Evolutionary conservation across 2,888 invertebrate genomes (phyloP).

Genomic region (Heliconius ismenius): DNA sequence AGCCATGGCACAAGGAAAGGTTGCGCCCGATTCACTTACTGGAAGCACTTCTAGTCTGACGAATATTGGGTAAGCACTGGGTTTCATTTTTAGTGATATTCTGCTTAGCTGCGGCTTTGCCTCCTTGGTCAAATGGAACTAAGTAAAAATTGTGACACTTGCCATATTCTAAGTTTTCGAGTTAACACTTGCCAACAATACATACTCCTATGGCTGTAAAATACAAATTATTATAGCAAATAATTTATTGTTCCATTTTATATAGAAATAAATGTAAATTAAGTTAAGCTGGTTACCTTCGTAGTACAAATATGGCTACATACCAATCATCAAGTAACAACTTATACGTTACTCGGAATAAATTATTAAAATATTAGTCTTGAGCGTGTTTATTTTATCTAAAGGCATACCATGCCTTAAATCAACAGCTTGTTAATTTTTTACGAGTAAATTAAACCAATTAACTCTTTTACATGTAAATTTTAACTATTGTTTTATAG

Average conservation of each 20-base stretch:
- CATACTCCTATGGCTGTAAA: no score
- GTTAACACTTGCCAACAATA: no score
- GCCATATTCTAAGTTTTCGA: no score
- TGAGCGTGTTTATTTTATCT: background rate
- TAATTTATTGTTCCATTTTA: background rate
- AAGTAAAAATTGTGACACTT: background rate
- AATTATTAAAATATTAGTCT: background rate
- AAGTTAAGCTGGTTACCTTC: no score
- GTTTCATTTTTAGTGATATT: background rate
- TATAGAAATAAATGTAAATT: no score
- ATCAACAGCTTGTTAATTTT: no score
- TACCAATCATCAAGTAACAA: background rate
- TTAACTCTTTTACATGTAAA: no score
- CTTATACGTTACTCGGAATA: background rate
- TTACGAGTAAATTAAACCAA: no score
- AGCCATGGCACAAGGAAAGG: conserved; percentile 74
- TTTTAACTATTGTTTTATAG: background rate
- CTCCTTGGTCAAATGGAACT: background rate
- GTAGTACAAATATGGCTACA: no score
- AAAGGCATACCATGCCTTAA: no score
- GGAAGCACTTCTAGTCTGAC: conserved; percentile 77
- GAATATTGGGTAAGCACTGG: conserved; percentile 73
- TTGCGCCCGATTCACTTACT: conserved; percentile 69
- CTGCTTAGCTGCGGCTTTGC: background rate
- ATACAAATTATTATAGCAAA: background rate